Conservation (phyloP, 2,888 invertebrate species). For the Ochropacha duplaris region DNA sequence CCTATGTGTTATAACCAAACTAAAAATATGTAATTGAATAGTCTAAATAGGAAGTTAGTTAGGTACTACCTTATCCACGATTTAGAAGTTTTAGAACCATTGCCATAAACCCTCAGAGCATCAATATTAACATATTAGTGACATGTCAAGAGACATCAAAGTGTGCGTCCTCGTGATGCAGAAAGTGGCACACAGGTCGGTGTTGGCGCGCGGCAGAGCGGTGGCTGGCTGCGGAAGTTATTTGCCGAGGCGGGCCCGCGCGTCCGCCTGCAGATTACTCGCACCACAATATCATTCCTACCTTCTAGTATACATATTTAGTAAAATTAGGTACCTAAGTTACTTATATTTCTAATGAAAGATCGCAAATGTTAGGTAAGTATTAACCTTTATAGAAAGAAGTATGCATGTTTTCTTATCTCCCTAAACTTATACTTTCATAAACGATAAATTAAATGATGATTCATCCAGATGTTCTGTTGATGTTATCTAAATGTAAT, state of each 20-base stretch:
- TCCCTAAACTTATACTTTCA: not conserved
- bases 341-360: too few relatives aligned
- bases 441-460: too few relatives aligned
- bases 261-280: conserved; percentile 55
- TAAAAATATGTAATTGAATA: too few relatives aligned
- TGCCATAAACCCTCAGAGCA: not conserved
- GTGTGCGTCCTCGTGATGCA: conserved; percentile 11
- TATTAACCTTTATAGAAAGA: too few relatives aligned
- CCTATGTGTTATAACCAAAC: too few relatives aligned
- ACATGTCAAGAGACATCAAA: not conserved
- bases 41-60: too few relatives aligned
- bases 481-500: too few relatives aligned
- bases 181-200: conserved; percentile 39
- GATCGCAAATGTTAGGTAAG: too few relatives aligned
- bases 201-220: not conserved
- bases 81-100: not conserved
- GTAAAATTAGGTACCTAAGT: too few relatives aligned
- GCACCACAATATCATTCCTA: not conserved
- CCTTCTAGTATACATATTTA: not conserved
- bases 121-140: not conserved
- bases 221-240: conserved; percentile 59
- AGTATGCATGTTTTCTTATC: not conserved
- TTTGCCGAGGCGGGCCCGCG: conserved; percentile 49
- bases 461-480: too few relatives aligned
- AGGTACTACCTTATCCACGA: too few relatives aligned